A percentile compares a stretch with the other conserved stretches of the same genome.
phyloP scores from a whole-genome alignment of 2,797 vertebrate genomes.

The Eptatretus atami region DNA sequence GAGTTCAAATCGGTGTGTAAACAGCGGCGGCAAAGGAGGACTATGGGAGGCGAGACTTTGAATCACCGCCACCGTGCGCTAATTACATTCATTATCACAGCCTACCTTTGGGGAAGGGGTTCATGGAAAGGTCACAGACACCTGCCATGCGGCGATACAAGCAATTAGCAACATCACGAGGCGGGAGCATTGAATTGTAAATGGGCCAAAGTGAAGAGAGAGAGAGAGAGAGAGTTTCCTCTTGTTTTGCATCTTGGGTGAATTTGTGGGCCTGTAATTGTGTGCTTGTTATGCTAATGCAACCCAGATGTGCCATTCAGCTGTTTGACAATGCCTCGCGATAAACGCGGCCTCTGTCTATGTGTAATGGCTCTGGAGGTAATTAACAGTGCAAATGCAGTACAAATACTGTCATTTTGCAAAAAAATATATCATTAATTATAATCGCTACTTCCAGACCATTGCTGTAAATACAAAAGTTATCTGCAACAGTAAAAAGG shows the following conservation, averaged over 20 bases:
- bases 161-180: slow-evolving; percentile 1
- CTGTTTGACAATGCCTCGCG: slow-evolving; percentile 1
- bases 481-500: background rate
- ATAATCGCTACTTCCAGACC: slow-evolving; percentile 1
- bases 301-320: slow-evolving; percentile 5
- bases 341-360: background rate
- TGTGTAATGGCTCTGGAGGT: background rate
- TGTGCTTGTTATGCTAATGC: slow-evolving; percentile 4
- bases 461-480: background rate
- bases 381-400: background rate
- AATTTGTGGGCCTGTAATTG: slow-evolving; percentile 1
- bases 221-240: background rate
- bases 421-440: background rate
- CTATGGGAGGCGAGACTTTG: background rate
- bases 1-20: slow-evolving; percentile 5
- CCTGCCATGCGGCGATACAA: background rate
- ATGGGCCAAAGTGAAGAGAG: background rate
- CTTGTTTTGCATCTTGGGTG: slow-evolving; percentile 3
- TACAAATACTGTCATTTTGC: slow-evolving; percentile 1
- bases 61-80: background rate
- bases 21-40: slow-evolving; percentile 2
- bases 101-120: background rate
- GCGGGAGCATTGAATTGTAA: slow-evolving; percentile 4
- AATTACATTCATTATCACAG: slow-evolving; percentile 1
- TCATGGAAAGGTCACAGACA: background rate